phyloP scores from a whole-genome alignment of 2,888 invertebrate genomes.

The Odontomyia ornata region DNA sequence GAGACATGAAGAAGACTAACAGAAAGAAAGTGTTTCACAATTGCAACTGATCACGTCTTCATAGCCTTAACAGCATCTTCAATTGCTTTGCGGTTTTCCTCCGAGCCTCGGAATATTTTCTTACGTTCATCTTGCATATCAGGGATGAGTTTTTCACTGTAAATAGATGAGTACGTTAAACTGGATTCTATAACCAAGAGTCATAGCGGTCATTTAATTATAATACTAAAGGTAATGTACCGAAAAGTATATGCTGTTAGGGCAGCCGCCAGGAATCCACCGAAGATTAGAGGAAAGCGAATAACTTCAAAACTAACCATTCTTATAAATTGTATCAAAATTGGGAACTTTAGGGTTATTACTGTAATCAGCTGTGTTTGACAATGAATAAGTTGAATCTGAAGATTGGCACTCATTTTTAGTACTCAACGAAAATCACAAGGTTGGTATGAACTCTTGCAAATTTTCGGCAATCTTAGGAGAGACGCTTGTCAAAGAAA shows the following conservation, averaged over 20 bases:
- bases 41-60: conserved; percentile 11
- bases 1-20: not conserved
- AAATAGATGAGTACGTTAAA: not conserved
- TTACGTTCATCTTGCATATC: conserved; percentile 45
- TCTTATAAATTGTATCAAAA: not conserved
- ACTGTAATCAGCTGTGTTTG: not conserved
- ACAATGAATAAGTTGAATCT: conserved; percentile 31
- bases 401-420: conserved; percentile 3
- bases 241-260: conserved; percentile 41
- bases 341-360: not conserved
- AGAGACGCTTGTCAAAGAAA: conserved; percentile 1
- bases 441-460: conserved; percentile 4
- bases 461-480: not conserved
- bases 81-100: conserved; percentile 22
- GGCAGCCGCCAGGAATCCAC: conserved; percentile 32
- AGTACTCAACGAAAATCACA: not conserved
- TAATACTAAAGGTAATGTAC: too few relatives aligned
- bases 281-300: conserved; percentile 46
- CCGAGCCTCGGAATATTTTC: conserved; percentile 39
- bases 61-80: conserved; percentile 42
- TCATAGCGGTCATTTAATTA: not conserved
- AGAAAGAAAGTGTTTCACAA: not conserved
- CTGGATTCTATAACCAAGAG: not conserved
- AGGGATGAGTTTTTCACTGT: conserved; percentile 43
- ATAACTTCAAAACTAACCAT: conserved; percentile 47